phyloP scores from a whole-genome alignment of 2,797 vertebrate genomes.

The Odontamblyopus rebecca region DNA sequence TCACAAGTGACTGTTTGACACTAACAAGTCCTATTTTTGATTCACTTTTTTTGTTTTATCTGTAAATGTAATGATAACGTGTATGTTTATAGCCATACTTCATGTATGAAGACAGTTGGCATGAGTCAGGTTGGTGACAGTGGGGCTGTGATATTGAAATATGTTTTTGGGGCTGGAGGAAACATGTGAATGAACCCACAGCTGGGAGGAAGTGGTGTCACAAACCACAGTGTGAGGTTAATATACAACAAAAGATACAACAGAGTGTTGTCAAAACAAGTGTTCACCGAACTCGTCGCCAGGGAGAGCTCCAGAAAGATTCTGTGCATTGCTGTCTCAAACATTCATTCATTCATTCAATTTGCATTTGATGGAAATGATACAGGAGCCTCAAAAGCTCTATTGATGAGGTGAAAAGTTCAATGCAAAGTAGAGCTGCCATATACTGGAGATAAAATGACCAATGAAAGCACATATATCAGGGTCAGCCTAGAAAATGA shows the following conservation, averaged over 20 bases:
- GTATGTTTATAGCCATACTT: background rate
- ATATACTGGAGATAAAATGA: background rate
- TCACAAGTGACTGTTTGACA: no score
- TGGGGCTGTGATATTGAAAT: slow-evolving; percentile 24
- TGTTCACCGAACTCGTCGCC: background rate
- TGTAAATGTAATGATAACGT: background rate
- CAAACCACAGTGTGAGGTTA: slow-evolving; percentile 47
- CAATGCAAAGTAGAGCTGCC: slow-evolving; percentile 4
- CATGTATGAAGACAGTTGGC: background rate
- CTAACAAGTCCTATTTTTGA: no score
- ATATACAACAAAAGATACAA: slow-evolving; percentile 22
- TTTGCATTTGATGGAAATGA: slow-evolving; percentile 5
- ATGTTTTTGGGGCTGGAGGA: slow-evolving; percentile 57
- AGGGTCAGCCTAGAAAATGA: no score
- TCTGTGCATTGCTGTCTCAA: no score
- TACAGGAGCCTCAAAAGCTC: background rate
- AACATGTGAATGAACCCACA: slow-evolving; percentile 60
- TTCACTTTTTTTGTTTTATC: background rate
- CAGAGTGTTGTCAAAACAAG: slow-evolving; percentile 31
- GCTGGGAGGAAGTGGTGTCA: slow-evolving; percentile 67
- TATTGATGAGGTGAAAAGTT: background rate
- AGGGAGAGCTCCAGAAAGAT: background rate
- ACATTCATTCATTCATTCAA: background rate
- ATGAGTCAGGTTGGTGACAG: slow-evolving; percentile 41
- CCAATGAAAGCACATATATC: no score